Evolutionary conservation across 2,888 invertebrate species (phyloP).

Genomic region (Agrochola circellaris): DNA sequence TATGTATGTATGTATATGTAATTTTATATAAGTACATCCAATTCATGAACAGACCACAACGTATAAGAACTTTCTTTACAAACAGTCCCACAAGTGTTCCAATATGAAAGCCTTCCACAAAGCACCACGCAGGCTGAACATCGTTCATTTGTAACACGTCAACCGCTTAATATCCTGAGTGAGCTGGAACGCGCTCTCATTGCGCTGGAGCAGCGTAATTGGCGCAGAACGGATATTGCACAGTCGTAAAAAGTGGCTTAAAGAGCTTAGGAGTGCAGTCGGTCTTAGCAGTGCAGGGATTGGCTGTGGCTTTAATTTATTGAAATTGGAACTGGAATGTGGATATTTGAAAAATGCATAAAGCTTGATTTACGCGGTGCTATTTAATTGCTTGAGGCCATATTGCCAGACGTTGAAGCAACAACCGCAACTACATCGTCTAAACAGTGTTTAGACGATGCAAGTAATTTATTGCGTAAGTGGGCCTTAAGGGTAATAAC

Average conservation of each 20-base stretch:
- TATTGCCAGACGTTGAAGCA: no score
- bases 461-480: no score
- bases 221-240: conserved; percentile 68
- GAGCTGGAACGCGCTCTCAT: conserved; percentile 49
- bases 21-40: no score
- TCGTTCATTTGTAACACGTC: conserved; percentile 52
- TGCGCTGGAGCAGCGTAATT: conserved; percentile 61
- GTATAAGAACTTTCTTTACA: neutral
- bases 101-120: conserved; percentile 22
- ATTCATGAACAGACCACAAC: neutral
- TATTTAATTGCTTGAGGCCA: no score
- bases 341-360: no score
- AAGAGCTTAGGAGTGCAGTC: conserved; percentile 37
- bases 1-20: no score
- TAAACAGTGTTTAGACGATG: no score
- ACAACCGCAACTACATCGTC: no score
- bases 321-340: neutral
- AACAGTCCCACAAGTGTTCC: neutral
- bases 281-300: conserved; percentile 22
- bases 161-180: conserved; percentile 68
- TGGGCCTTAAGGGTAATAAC: no score
- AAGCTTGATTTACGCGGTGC: no score
- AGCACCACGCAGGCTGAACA: conserved; percentile 19
- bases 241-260: conserved; percentile 53
- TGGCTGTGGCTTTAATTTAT: conserved; percentile 7